phyloP scores from a whole-genome alignment of 2,113 vertebrate species.

The Caloenas nicobarica region DNA sequence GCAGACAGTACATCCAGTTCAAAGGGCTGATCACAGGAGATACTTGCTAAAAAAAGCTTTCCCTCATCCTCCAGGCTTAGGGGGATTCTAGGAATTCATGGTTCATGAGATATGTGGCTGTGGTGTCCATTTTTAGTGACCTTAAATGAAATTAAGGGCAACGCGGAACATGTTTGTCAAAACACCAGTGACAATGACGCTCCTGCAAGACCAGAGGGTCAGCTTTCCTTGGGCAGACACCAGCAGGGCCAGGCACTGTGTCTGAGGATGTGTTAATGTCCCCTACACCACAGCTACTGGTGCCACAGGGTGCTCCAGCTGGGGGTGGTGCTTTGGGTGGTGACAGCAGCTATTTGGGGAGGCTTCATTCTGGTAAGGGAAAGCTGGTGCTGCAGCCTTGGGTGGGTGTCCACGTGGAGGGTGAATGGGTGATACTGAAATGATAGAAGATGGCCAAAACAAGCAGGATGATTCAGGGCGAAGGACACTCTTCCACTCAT shows the following conservation, averaged over 20 bases:
- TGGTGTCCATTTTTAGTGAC: constrained; percentile 42
- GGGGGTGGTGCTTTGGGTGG: neutral
- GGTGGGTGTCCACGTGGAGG: accelerated
- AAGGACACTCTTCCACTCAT: neutral
- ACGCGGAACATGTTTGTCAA: neutral
- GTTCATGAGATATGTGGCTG: neutral
- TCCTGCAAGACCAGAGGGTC: neutral
- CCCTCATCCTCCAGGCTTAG: constrained; percentile 54
- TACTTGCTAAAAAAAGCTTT: constrained; percentile 25
- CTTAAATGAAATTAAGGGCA: constrained; percentile 50
- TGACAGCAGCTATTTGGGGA: neutral
- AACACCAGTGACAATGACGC: neutral
- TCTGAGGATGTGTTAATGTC: neutral
- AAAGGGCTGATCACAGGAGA: constrained; percentile 38
- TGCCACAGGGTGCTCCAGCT: neutral
- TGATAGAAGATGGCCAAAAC: neutral
- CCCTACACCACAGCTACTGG: neutral
- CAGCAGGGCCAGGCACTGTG: neutral
- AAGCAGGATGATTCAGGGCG: accelerated
- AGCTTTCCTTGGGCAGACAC: neutral
- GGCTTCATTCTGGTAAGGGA: neutral
- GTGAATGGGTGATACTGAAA: neutral
- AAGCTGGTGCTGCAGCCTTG: neutral
- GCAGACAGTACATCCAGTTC: neutral
- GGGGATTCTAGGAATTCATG: constrained; percentile 34